These are phyloP conservation scores for Anticlea derivata DNA, from an alignment of 2,888 invertebrate genomes.

Conservation along the genomic window DNA sequence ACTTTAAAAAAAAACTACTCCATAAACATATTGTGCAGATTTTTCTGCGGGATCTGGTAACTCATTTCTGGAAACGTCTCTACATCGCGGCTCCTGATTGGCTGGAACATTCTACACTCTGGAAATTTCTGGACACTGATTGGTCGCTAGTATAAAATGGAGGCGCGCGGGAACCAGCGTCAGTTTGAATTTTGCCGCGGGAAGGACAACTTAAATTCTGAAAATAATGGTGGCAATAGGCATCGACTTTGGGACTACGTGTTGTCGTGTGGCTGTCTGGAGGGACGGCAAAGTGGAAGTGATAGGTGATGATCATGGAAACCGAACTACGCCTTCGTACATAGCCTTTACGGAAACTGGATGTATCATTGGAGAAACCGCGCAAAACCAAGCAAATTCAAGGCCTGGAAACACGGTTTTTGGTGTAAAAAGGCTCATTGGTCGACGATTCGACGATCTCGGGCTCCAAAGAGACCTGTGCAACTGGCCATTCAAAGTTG, in stretches of 20 bases:
- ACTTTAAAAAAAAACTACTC: not conserved
- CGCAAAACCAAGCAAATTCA: conserved; percentile 58
- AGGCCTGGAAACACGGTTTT: conserved; percentile 65
- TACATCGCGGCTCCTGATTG: conserved; percentile 51
- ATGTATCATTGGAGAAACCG: conserved; percentile 63
- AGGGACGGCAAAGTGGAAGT: conserved; percentile 57
- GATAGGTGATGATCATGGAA: conserved; percentile 64
- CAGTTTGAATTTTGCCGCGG: conserved; percentile 9
- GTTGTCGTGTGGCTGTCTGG: conserved; percentile 68
- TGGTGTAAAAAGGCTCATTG: conserved; percentile 64
- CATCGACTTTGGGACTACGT: conserved; percentile 68
- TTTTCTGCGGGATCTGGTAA: conserved; percentile 39
- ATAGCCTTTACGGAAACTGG: conserved; percentile 61
- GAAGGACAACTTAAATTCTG: conserved; percentile 7
- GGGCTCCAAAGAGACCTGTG: conserved; percentile 62
- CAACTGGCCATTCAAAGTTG: conserved; percentile 58
- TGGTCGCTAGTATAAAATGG: conserved; percentile 58
- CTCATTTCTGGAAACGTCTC: conserved; percentile 56
- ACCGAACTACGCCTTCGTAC: conserved; percentile 61
- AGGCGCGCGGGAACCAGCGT: conserved; percentile 40
- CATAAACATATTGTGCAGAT: conserved; percentile 6
- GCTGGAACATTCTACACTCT: conserved; percentile 38
- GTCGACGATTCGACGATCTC: conserved; percentile 60
- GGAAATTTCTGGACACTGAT: conserved; percentile 57
- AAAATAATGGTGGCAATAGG: conserved; percentile 63